These are phyloP conservation scores for Intellagama lesueurii DNA, from an alignment of 2,797 vertebrate species.

Conservation along the genomic window DNA sequence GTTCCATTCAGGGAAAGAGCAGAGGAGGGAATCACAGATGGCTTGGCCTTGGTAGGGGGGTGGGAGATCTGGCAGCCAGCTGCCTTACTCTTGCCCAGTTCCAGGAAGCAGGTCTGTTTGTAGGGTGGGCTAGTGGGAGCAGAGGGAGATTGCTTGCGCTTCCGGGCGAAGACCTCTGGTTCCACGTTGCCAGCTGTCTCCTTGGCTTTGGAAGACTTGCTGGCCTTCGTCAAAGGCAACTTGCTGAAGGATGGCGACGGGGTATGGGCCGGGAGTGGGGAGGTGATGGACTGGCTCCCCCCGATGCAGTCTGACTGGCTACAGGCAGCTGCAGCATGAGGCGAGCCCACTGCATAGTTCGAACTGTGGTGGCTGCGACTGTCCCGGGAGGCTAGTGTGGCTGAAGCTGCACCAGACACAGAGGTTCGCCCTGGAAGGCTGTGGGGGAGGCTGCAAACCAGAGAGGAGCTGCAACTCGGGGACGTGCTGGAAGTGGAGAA, in stretches of 20 bases:
- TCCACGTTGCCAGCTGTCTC: slow-evolving; percentile 70
- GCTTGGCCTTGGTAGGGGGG: slow-evolving; percentile 73
- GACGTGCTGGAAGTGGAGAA: slow-evolving; percentile 73
- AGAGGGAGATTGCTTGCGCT: slow-evolving; percentile 84
- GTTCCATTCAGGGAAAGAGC: slow-evolving; percentile 87
- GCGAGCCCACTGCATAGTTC: slow-evolving; percentile 75
- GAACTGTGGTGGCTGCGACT: slow-evolving; percentile 65
- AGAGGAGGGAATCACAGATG: slow-evolving; percentile 80
- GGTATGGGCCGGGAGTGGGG: slow-evolving; percentile 77
- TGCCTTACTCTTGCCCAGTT: slow-evolving; percentile 81
- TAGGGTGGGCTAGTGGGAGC: slow-evolving; percentile 78
- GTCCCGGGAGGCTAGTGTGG: slow-evolving; percentile 68
- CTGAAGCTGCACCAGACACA: slow-evolving; percentile 56
- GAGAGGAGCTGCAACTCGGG: slow-evolving; percentile 78
- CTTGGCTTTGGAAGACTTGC: slow-evolving; percentile 85
- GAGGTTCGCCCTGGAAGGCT: slow-evolving; percentile 63
- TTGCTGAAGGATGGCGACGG: slow-evolving; percentile 78
- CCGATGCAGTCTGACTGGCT: slow-evolving; percentile 83
- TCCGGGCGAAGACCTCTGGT: slow-evolving; percentile 78
- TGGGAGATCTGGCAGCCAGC: slow-evolving; percentile 66
- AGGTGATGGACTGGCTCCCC: slow-evolving; percentile 77
- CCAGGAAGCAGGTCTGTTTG: slow-evolving; percentile 87
- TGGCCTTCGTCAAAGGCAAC: slow-evolving; percentile 83
- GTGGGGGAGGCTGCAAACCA: slow-evolving; percentile 78
- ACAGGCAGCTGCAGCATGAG: slow-evolving; percentile 74